Conservation (phyloP, 2,888 invertebrate genomes). For the Galerucella nymphaeae region DNA sequence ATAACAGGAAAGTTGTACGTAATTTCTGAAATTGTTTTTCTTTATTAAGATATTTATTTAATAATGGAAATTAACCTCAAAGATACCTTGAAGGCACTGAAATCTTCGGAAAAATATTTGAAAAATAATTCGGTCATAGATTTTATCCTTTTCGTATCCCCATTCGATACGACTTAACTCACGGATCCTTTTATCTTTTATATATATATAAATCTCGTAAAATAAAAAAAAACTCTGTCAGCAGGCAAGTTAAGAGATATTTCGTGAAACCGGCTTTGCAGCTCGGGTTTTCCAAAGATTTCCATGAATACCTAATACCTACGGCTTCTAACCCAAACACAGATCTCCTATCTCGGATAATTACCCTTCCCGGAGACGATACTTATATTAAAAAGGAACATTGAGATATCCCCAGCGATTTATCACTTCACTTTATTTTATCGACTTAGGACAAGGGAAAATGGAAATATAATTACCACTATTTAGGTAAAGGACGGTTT, state of each 20-base stretch:
- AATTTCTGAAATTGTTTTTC: too few relatives aligned
- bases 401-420: slow-evolving; percentile 14
- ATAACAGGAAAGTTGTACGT: too few relatives aligned
- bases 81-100: too few relatives aligned
- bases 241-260: slow-evolving; percentile 25
- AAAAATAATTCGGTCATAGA: not conserved
- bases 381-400: slow-evolving; percentile 20
- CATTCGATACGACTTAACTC: not conserved
- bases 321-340: slow-evolving; percentile 23
- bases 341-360: slow-evolving; percentile 26
- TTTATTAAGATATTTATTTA: too few relatives aligned
- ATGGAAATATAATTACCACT: not conserved
- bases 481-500: too few relatives aligned
- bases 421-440: slow-evolving; percentile 15
- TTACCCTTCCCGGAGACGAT: slow-evolving; percentile 21
- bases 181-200: not conserved
- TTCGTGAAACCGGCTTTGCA: slow-evolving; percentile 16
- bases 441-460: not conserved
- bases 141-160: not conserved
- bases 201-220: slow-evolving; percentile 20
- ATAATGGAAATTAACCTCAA: too few relatives aligned
- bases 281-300: slow-evolving; percentile 17
- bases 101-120: not conserved
- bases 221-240: slow-evolving; percentile 26
- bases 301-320: slow-evolving; percentile 29